Conservation (phyloP, 2,888 invertebrate genomes). For the Oligia latruncula region DNA sequence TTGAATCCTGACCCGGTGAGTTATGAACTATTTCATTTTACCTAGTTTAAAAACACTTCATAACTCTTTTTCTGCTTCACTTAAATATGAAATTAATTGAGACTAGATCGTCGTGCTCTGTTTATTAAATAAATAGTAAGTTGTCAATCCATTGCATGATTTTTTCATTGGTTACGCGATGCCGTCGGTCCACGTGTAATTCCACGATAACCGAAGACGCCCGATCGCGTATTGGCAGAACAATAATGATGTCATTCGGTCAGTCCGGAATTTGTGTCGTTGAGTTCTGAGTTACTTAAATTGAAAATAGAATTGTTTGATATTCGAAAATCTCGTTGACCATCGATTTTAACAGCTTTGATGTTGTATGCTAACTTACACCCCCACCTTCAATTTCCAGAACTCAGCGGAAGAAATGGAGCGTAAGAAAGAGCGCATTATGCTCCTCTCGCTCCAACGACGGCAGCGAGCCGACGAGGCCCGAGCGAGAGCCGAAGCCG, state of each 20-base stretch:
- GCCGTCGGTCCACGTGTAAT: neutral
- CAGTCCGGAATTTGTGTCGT: neutral
- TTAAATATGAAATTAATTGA: slow-evolving; percentile 8
- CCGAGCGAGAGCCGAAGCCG: slow-evolving; percentile 94
- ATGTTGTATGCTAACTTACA: neutral
- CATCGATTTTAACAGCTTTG: neutral
- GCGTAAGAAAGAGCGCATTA: slow-evolving; percentile 97
- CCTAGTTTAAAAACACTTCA: neutral
- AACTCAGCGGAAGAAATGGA: slow-evolving; percentile 97
- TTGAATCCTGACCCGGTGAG: slow-evolving; percentile 85
- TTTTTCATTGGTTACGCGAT: neutral
- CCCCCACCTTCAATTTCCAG: slow-evolving; percentile 81
- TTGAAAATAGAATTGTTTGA: neutral
- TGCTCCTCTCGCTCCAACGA: slow-evolving; percentile 96
- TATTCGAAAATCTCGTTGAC: neutral
- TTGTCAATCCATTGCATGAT: neutral
- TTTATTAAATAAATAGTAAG: slow-evolving; percentile 10
- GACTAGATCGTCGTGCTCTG: slow-evolving; percentile 9
- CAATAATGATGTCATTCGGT: neutral
- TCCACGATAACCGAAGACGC: neutral
- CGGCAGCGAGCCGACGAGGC: slow-evolving; percentile 97
- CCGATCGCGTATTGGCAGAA: neutral
- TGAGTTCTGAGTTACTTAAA: neutral
- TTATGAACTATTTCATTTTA: neutral
- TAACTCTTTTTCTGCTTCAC: slow-evolving; percentile 4